A percentile compares a stretch with the other conserved stretches of the same genome.
Evolutionary conservation across 2,797 vertebrate genomes (phyloP).

Genomic region (Halcyon badia): DNA sequence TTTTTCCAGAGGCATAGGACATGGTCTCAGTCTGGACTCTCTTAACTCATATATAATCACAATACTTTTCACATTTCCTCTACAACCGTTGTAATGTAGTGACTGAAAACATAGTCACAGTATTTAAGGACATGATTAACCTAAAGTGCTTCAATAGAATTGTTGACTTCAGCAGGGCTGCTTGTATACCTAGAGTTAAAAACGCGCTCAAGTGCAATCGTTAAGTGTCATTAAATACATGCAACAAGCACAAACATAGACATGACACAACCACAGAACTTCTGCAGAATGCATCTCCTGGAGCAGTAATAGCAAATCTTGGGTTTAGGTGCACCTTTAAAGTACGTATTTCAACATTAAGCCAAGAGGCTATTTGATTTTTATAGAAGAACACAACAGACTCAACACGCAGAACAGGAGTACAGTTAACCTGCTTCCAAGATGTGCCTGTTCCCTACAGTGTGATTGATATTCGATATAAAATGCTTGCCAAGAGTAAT

Average conservation of each 20-base stretch:
- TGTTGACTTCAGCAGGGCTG: neutral
- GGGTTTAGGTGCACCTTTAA: neutral
- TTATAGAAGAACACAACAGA: neutral
- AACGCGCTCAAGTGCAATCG: neutral
- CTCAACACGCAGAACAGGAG: neutral
- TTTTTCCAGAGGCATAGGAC: neutral
- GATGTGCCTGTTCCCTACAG: neutral
- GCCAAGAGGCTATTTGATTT: neutral
- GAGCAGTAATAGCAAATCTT: neutral
- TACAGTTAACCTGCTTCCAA: neutral
- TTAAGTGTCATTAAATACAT: conserved; percentile 30
- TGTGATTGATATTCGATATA: neutral
- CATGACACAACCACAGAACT: neutral
- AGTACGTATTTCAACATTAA: neutral
- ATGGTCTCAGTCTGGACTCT: neutral
- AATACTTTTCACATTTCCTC: neutral
- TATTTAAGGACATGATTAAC: conserved; percentile 21
- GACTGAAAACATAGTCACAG: neutral
- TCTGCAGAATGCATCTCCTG: neutral
- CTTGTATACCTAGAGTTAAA: conserved; percentile 1
- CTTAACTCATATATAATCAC: neutral
- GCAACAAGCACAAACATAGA: neutral
- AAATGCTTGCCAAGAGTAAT: neutral
- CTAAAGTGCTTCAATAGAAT: neutral
- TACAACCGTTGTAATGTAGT: neutral